A percentile compares a stretch with the other conserved stretches of the same genome.
phyloP scores from a whole-genome alignment of 2,113 vertebrate species.

The Petrocephalus microphthalmus region DNA sequence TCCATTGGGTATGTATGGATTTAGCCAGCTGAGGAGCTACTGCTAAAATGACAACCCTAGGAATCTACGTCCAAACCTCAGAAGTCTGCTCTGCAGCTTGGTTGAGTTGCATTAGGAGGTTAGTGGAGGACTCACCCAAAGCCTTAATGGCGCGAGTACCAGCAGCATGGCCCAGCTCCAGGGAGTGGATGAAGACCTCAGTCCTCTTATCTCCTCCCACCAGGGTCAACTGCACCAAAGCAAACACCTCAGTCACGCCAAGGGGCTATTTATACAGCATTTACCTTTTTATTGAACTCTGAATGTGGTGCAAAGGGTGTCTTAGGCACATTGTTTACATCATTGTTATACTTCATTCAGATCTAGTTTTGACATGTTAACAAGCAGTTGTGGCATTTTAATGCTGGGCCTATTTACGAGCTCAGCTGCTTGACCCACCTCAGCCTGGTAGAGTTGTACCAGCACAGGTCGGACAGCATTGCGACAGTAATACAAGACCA shows the following conservation, averaged over 20 bases:
- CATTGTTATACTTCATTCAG: background rate
- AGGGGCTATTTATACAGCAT: background rate
- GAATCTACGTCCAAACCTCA: background rate
- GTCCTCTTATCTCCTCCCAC: conserved; percentile 75
- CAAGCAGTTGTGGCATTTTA: background rate
- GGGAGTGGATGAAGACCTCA: conserved; percentile 88
- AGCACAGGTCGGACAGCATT: conserved; percentile 71
- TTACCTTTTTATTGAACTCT: background rate
- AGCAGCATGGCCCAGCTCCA: conserved; percentile 87
- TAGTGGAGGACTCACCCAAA: conserved; percentile 65
- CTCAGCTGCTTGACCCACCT: conserved; percentile 59
- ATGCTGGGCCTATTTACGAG: background rate
- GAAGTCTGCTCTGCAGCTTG: background rate
- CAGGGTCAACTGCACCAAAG: conserved; percentile 72
- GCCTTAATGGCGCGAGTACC: conserved; percentile 86
- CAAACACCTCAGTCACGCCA: background rate
- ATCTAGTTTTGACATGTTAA: background rate
- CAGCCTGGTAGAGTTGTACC: conserved; percentile 87
- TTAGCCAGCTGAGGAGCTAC: background rate
- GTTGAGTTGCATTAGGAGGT: background rate
- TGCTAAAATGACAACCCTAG: background rate
- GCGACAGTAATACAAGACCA: conserved; percentile 93
- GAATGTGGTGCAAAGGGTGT: background rate
- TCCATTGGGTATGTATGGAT: background rate
- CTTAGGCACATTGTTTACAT: background rate